Evolutionary conservation across 2,888 invertebrate genomes (phyloP), one percentile per base, ranked within the genome.

Genomic region (Empis stercorea): DNA sequence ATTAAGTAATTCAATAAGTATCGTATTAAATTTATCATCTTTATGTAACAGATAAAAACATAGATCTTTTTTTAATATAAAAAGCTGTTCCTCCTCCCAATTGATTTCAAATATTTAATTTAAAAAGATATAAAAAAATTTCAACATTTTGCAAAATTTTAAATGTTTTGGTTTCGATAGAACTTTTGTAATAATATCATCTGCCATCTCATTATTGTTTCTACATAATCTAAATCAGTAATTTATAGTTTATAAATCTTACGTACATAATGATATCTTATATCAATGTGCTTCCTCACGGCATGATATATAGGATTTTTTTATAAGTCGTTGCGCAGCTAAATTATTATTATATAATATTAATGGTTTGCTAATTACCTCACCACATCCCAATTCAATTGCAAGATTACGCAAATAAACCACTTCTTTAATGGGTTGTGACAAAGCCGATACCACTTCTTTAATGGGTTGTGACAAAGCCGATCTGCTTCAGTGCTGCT

Each of bases 401-500:
- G 30, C 6, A 2, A 43, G 17, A n/a, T 45, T 39, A 14, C 44
- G 27, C 23, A 53, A 17, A 27, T 48, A 47, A 1, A 52, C 38
- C 2, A 47, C n/a, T n/a, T n/a, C n/a, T n/a, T n/a, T n/a, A n/a
- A n/a, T n/a, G n/a, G n/a, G n/a, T n/a, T n/a, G n/a, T n/a, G n/a
- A n/a, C n/a, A n/a, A n/a, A n/a, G n/a, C n/a, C n/a, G n/a, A n/a
- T n/a, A n/a, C n/a, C n/a, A n/a, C 36, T n/a, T 50, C 51, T 10
- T 52, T 52, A 15, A 41, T 49, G 9, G 51, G 52, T 11, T 17
- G 16, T 5, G 48, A 45, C 7, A 46, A 7, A 1, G 46, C 46
- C 46, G 46, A 10, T 48, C 46, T 2, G 48, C 48, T n/a, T 48
- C 48, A 4, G 41, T 48, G 11, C 42, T 44, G 14, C 48, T 48